Conservation (phyloP, 1,140 invertebrate species). For the Drosophila sp. region DNA sequence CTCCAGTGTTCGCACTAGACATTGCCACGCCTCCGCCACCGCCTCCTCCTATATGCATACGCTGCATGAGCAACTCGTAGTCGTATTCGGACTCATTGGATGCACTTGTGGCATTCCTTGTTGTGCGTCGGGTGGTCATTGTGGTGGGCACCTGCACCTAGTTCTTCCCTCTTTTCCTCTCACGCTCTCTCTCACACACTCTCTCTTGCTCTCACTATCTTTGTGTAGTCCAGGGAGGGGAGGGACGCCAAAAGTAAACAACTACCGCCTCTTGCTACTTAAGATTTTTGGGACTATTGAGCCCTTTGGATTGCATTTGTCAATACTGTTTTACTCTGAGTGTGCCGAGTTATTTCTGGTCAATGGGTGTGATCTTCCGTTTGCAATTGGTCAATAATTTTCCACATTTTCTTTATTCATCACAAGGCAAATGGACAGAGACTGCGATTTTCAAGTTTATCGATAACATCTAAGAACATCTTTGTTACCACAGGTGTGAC, state of each 20-base stretch:
- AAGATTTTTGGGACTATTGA: neutral
- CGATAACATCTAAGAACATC: neutral
- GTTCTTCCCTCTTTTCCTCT: slow-evolving; percentile 5
- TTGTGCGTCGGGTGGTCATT: slow-evolving; percentile 72
- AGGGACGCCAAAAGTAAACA: slow-evolving; percentile 11
- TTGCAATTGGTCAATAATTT: slow-evolving; percentile 3
- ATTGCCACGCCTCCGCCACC: slow-evolving; percentile 13
- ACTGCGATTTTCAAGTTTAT: neutral
- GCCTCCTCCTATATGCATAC: slow-evolving; percentile 57
- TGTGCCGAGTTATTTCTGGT: neutral
- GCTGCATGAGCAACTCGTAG: slow-evolving; percentile 78
- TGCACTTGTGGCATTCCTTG: slow-evolving; percentile 55
- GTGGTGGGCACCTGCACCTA: slow-evolving; percentile 19
- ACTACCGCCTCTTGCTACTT: neutral
- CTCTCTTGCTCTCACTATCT: slow-evolving; percentile 2
- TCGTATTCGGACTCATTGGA: slow-evolving; percentile 68
- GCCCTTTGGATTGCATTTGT: slow-evolving; percentile 6
- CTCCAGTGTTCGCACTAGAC: neutral
- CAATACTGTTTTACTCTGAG: neutral
- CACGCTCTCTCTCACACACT: neutral
- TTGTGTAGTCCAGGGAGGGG: neutral
- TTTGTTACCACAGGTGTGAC: too few species aligned
- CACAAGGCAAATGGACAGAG: slow-evolving; percentile 7
- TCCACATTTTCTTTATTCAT: slow-evolving; percentile 19
- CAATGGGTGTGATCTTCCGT: slow-evolving; percentile 14